Evolutionary conservation across 92 coral and sea anemone species (phyloP), one percentile per base, ranked within the genome.

Genomic region (Palythoa grandiflora): DNA sequence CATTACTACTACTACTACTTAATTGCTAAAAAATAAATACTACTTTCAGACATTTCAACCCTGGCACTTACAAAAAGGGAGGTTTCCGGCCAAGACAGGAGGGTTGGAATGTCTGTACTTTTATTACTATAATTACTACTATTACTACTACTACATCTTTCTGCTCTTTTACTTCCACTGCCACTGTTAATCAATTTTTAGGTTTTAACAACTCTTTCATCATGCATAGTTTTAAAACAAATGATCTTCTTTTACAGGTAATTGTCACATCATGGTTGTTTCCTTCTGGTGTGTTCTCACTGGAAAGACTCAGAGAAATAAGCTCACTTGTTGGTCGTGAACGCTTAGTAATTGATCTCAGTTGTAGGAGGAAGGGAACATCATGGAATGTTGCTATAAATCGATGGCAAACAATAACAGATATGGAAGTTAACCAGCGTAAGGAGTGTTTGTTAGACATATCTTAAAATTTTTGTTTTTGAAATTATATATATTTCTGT

Each of bases 321-420:
- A 89, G 89, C 52, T 3, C 70, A 38, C 81, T 76, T 16, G 78
- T 89, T 77, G 89, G 92, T 10, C 71, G 75, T 76, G 89, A 84
- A 11, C 84, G 40, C 12, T 74, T 89, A 5, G 92, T 89, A 13
- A 50, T 89, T 14, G 92, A 89, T 37, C 92, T 89, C 79, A 89
- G 92, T 38, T 89, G 92, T 65, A 48, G 89, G 5, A 35, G 85
- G 3, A 86, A 84, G 38, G 87, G 39, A 6, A 51, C 63, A 5
- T 84, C 89, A 14, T 89, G 92, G 92, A 83, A 83, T 76, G 92
- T 89, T 76, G 92, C 92, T 40, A 89, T 89, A 50, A 89, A 89
- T 68, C 87, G 83, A 75, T 89, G 92, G 89, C 89, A 89, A 63
- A 89, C 92, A 84, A 78, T 84, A 51, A 89, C 92, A 15, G 75